Evolutionary conservation across 2,888 invertebrate genomes (phyloP), one percentile per base, ranked within the genome.

Genomic region (Dryomyza anilis): DNA sequence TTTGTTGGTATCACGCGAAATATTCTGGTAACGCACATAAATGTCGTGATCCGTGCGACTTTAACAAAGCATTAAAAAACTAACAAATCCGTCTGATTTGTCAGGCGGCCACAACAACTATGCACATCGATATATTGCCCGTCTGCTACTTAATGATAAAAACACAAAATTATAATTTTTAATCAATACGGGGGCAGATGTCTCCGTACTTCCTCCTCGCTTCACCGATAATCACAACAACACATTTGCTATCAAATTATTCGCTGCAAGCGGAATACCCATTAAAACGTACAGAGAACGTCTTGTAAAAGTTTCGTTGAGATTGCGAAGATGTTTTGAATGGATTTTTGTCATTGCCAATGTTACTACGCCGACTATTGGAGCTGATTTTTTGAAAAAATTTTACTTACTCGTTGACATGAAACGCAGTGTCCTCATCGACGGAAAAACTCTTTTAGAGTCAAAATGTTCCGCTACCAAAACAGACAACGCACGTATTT

Each of bases 1-100:
- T 62, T 10, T 67, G 67, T 36, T 69, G 65, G 67, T 69, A 64
- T 29, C 67, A 67, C 46, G 10, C 36, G 21, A 52, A 8, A 10
- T 66, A 59, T 16, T 64, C 62, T 5, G 52, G 29, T 5, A 60
- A 52, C 12, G 62, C 62, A 16, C 55, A 30, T n/a, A 69, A 64
- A 19, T 69, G 64, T 39, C 60, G 64, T 6, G 57, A 65, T 14
- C 65, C 65, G 1, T 69, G 67, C 10, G 39, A 14, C 2, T 63
- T 53, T 21, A 53, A 36, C n/a, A 19, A 46, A 1, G 21, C 33
- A 10, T 29, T 58, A 67, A 67, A 64, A 64, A 67, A 66, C 65
- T 64, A 56, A 61, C 6, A 39, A 1, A 14, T n/a, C 23, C 36
- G 59, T 53, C 23, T 46, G 25, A 21, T 45, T 2, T 19, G 1